Evolutionary conservation across 2,888 invertebrate species (phyloP).

Genomic region (Apomyelois bistriatella): DNA sequence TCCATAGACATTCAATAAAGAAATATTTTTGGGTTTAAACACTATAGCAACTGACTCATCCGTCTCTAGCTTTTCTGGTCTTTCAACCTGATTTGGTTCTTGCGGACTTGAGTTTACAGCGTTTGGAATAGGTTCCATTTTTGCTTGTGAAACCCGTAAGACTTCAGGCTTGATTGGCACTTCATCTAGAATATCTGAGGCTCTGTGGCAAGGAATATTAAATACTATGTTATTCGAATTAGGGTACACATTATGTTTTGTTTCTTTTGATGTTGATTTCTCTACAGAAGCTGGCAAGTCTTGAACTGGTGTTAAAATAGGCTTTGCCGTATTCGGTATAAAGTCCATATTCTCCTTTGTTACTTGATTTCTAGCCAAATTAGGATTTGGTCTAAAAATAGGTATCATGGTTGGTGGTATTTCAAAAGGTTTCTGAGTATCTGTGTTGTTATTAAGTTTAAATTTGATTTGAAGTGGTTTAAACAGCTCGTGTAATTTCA

Average conservation of each 20-base stretch:
- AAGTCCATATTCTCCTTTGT: slow-evolving; percentile 1
- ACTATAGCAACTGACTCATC: slow-evolving; percentile 37
- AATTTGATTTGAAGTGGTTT: neutral
- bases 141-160: slow-evolving; percentile 4
- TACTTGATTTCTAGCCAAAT: slow-evolving; percentile 9
- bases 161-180: slow-evolving; percentile 15
- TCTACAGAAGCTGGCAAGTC: neutral
- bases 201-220: slow-evolving; percentile 43
- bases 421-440: slow-evolving; percentile 12
- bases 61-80: slow-evolving; percentile 29
- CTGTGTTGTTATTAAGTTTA: slow-evolving; percentile 5
- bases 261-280: slow-evolving; percentile 12
- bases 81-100: slow-evolving; percentile 23
- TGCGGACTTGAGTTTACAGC: slow-evolving; percentile 25
- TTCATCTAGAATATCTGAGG: slow-evolving; percentile 41
- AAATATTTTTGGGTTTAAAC: slow-evolving; percentile 44
- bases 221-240: slow-evolving; percentile 24
- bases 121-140: slow-evolving; percentile 11
- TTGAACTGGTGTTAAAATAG: neutral
- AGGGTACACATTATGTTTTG: slow-evolving; percentile 20
- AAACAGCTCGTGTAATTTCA: slow-evolving; percentile 4
- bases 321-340: neutral
- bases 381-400: slow-evolving; percentile 22
- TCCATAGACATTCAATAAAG: slow-evolving; percentile 39
- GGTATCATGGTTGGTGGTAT: slow-evolving; percentile 25